Conservation (phyloP, 2,888 invertebrate species). For the Pachymerium ferrugineum region DNA sequence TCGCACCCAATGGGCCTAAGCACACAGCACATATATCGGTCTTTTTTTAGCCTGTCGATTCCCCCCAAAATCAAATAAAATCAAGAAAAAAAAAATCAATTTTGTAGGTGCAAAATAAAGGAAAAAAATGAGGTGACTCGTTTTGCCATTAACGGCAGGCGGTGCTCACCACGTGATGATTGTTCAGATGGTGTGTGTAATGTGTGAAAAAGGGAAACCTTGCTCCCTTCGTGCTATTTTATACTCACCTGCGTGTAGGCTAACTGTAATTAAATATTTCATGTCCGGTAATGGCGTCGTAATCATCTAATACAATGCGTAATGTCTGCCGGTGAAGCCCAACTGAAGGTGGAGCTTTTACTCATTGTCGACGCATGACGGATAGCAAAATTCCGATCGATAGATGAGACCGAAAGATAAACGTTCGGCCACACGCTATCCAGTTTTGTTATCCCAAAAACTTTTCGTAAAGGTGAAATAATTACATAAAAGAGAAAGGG, state of each 20-base stretch:
- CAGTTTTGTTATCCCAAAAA: not conserved
- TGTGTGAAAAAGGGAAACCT: not conserved
- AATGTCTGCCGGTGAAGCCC: not conserved
- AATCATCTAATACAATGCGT: not conserved
- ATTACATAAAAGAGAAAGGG: not conserved
- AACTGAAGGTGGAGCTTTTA: constrained; percentile 10
- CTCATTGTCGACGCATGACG: constrained; percentile 7
- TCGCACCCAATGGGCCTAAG: constrained; percentile 31
- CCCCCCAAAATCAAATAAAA: constrained; percentile 16
- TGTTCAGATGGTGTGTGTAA: not conserved
- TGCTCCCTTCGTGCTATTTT: not conserved
- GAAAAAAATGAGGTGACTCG: not conserved
- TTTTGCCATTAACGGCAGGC: not conserved
- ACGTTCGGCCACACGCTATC: not conserved
- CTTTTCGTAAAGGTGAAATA: not conserved
- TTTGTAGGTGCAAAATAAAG: constrained; percentile 7
- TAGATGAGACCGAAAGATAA: not conserved
- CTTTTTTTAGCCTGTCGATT: constrained; percentile 10
- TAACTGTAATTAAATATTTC: not conserved
- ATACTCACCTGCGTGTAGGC: constrained; percentile 11
- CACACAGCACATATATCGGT: constrained; percentile 24
- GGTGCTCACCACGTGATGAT: constrained; percentile 12
- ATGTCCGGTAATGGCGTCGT: not conserved
- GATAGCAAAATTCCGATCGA: constrained; percentile 1
- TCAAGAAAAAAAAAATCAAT: not conserved